Evolutionary conservation across 2,888 invertebrate species (phyloP), one percentile per base, ranked within the genome.

Genomic region (Lamellibrachia columna): DNA sequence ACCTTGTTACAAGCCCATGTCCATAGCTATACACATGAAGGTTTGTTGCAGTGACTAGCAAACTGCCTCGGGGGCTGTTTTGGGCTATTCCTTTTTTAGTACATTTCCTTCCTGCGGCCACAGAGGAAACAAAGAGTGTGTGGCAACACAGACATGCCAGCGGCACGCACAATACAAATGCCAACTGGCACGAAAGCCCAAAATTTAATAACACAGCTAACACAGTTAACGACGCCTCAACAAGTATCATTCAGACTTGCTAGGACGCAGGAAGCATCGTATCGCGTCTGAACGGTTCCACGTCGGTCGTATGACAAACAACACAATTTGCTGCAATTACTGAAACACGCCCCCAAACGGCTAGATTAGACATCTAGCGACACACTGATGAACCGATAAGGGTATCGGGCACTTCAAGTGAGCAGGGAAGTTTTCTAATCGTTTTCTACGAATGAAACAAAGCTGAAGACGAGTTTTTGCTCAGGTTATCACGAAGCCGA

Each of bases 241-340:
- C 75, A 75, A 11, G 75, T 75, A n/a, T 75, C 15, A 75, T 22
- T 22, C 22, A 3, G 22, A 75, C 75, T 75, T 6, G 22, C 75
- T n/a, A 75, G 75, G 75, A 75, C 75, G n/a, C 75, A 75, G 75
- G 75, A 75, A 75, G n/a, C 22, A n/a, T n/a, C n/a, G 75, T 15
- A 75, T 75, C 22, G 75, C 4, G 75, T 75, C 22, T n/a, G 40
- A 15, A 22, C 75, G 75, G 75, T 75, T 75, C 15, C n/a, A 75
- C 75, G 75, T n/a, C 75, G 22, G 22, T 75, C 22, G 6, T 15
- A 75, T 75, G 75, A 75, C 75, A 75, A 75, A 75, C 75, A 75
- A 75, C 75, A 75, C 75, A 75, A 75, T 75, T 75, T 75, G 75
- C 75, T 75, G 75, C 75, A 75, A 75, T 75, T 75, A 75, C 75